Evolutionary conservation across 2,113 vertebrate genomes (phyloP).

Genomic region (Numenius arquata): DNA sequence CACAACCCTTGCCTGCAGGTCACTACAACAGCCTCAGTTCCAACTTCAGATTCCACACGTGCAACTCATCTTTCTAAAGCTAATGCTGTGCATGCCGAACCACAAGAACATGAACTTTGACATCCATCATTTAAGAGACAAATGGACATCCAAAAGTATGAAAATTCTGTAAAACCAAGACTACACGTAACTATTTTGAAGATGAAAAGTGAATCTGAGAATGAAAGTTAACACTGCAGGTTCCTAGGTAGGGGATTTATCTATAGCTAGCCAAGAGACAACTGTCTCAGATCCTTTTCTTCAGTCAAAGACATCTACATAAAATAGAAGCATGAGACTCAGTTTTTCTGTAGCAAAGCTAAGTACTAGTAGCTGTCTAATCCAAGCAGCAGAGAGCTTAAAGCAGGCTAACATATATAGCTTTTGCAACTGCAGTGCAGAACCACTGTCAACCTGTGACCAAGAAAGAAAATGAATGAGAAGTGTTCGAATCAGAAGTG

Average conservation of each 20-base stretch:
- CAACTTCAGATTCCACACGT: not conserved
- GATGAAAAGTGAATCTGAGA: not conserved
- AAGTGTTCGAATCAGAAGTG: not conserved
- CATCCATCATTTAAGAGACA: not conserved
- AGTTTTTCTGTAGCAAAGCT: not conserved
- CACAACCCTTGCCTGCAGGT: not conserved
- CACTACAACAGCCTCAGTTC: not conserved
- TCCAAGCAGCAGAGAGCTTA: not conserved
- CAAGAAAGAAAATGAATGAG: not conserved
- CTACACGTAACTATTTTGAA: not conserved
- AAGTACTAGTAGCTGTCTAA: not conserved
- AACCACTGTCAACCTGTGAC: not conserved
- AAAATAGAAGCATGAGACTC: not conserved
- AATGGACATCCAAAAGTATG: not conserved
- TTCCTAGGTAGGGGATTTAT: not conserved
- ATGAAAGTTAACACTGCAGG: not conserved
- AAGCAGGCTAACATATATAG: accelerated
- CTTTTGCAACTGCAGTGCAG: not conserved
- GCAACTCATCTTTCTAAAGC: not conserved
- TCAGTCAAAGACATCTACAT: not conserved
- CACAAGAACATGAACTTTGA: not conserved
- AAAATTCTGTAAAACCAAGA: not conserved
- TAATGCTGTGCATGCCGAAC: not conserved
- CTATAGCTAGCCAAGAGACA: not conserved
- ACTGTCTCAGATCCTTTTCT: not conserved